Evolutionary conservation across 2,888 invertebrate genomes (phyloP).

Genomic region (Latheticus oryzae): DNA sequence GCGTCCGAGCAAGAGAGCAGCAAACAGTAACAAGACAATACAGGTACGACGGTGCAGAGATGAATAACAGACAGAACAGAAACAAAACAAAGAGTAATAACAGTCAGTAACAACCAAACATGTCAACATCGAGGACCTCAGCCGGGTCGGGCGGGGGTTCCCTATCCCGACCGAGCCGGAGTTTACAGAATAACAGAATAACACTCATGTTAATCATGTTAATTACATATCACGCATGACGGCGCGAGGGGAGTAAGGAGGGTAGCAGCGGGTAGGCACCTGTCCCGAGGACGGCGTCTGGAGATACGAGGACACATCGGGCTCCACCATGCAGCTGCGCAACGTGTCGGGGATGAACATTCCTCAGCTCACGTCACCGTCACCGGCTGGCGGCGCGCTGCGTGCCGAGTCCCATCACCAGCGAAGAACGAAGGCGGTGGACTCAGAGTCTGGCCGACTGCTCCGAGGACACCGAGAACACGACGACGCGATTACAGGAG

Average conservation of each 20-base stretch:
- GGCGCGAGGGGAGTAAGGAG: conserved; percentile 66
- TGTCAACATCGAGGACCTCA: conserved; percentile 60
- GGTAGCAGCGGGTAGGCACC: conserved; percentile 77
- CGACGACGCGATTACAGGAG: conserved; percentile 14
- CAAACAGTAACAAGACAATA: conserved; percentile 56
- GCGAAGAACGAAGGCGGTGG: too few species aligned
- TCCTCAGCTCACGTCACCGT: conserved; percentile 66
- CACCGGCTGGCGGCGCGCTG: conserved; percentile 64
- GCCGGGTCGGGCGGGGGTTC: conserved; percentile 50
- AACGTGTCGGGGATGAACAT: conserved; percentile 95
- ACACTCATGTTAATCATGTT: conserved; percentile 68
- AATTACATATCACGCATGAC: conserved; percentile 67
- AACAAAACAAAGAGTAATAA: conserved; percentile 52
- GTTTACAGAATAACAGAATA: conserved; percentile 62
- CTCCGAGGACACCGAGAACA: conserved; percentile 19
- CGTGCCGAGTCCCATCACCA: conserved; percentile 60
- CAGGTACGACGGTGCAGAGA: conserved; percentile 55
- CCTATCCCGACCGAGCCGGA: conserved; percentile 50
- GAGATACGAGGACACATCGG: conserved; percentile 93
- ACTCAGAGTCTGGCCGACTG: conserved; percentile 33
- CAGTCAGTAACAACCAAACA: conserved; percentile 55
- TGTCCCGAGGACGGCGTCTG: conserved; percentile 96
- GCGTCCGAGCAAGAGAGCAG: conserved; percentile 53
- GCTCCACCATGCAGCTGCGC: conserved; percentile 96
- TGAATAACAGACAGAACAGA: conserved; percentile 47